Percentiles rank a stretch among this genome's conserved stretches.
These are phyloP conservation scores for Aurelia sp. DNA, from an alignment of 30 jellyfish, hydroid and myxozoan genomes.

Conservation along the genomic window DNA sequence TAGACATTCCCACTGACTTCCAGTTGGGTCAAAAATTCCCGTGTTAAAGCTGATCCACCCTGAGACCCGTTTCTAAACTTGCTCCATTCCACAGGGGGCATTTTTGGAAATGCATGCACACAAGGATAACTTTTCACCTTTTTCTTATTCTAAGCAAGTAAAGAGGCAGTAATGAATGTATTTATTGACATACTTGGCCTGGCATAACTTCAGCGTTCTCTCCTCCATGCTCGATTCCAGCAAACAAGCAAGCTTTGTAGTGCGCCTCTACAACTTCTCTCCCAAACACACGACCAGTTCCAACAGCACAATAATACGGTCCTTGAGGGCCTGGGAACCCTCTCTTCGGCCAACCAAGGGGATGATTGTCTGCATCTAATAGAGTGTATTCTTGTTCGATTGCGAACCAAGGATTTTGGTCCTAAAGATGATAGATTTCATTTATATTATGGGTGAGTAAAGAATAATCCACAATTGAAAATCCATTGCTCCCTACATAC, in stretches of 20 bases:
- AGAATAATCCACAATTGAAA: too few relatives aligned
- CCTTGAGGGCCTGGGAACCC: constrained; percentile 99
- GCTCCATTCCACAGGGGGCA: too few relatives aligned
- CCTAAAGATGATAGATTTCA: constrained; percentile 33
- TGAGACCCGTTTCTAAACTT: too few relatives aligned
- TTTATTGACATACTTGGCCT: constrained; percentile 71
- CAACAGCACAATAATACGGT: constrained; percentile 96
- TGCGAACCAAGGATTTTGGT: constrained; percentile 93
- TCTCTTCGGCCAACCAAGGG: constrained; percentile 98
- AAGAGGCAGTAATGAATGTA: too few relatives aligned
- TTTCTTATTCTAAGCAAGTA: too few relatives aligned
- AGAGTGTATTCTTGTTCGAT: constrained; percentile 97
- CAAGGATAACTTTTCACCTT: too few relatives aligned
- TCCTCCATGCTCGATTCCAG: constrained; percentile 90
- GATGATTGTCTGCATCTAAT: constrained; percentile 91
- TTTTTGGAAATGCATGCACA: too few relatives aligned
- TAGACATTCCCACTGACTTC: too few relatives aligned
- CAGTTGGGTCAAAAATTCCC: too few relatives aligned
- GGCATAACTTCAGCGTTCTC: constrained; percentile 99
- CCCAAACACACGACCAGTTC: constrained; percentile 95
- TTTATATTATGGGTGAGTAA: too few relatives aligned
- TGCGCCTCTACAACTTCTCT: constrained; percentile 99
- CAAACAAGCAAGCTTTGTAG: constrained; percentile 92
- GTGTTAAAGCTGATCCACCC: too few relatives aligned
- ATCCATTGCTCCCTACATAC: too few relatives aligned